Percentiles rank a stretch among this genome's conserved stretches.
These are phyloP conservation scores for Lamproptera curius DNA, from an alignment of 2,888 invertebrate species.

Conservation along the genomic window DNA sequence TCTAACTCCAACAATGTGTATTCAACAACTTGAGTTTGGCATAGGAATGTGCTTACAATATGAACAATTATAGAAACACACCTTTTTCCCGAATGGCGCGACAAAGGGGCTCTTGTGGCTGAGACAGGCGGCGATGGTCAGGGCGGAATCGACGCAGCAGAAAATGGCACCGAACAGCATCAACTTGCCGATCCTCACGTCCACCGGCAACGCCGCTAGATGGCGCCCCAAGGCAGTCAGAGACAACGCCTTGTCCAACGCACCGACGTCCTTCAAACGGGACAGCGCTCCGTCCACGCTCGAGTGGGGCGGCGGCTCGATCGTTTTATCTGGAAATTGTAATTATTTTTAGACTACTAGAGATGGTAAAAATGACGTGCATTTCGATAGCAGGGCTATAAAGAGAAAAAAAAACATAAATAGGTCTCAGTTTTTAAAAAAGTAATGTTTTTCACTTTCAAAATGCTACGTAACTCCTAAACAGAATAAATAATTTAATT, in stretches of 20 bases:
- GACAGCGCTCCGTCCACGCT: constrained; percentile 83
- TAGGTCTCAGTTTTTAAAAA: too few species aligned
- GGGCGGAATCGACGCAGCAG: constrained; percentile 93
- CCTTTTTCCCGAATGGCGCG: constrained; percentile 84
- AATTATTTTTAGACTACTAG: too few species aligned
- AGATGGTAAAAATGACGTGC: too few species aligned
- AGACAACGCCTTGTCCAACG: constrained; percentile 84
- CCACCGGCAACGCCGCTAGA: constrained; percentile 92
- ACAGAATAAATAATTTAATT: too few species aligned
- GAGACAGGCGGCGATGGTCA: constrained; percentile 92
- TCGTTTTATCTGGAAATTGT: constrained; percentile 81
- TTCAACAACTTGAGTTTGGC: too few species aligned
- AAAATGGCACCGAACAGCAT: constrained; percentile 95
- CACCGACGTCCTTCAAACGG: constrained; percentile 87
- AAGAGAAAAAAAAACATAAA: too few species aligned
- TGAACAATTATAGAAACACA: background rate
- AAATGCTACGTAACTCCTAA: too few species aligned
- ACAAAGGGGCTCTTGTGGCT: constrained; percentile 89
- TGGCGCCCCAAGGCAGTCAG: constrained; percentile 93
- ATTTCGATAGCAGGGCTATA: too few species aligned
- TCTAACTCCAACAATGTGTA: too few species aligned
- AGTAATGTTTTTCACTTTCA: too few species aligned
- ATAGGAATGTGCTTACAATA: too few species aligned
- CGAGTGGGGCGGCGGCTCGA: constrained; percentile 85
- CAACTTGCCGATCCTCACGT: constrained; percentile 94